Evolutionary conservation across 2,888 invertebrate species (phyloP).

Genomic region (Gisinianus flammeolus): DNA sequence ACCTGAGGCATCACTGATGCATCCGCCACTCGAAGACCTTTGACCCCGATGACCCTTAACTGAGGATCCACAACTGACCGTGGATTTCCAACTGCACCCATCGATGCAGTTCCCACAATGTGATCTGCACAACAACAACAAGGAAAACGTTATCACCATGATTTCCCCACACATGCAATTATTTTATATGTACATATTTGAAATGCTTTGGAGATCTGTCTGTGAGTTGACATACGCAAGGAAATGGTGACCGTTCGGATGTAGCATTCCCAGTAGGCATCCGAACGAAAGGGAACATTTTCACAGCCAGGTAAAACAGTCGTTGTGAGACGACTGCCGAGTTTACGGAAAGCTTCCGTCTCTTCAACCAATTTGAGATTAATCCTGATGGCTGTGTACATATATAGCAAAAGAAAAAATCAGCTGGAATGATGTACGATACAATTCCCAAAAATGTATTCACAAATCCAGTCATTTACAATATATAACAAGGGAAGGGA

Average conservation of each 20-base stretch:
- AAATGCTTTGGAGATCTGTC: too few relatives aligned
- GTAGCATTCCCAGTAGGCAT: slow-evolving; percentile 17
- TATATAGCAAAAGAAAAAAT: neutral
- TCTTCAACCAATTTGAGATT: slow-evolving; percentile 42
- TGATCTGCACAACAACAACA: too few relatives aligned
- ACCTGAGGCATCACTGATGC: neutral
- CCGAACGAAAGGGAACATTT: slow-evolving; percentile 40
- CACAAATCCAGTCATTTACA: too few relatives aligned
- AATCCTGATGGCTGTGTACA: neutral
- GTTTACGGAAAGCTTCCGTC: slow-evolving; percentile 47
- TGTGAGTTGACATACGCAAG: too few relatives aligned
- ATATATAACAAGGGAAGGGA: too few relatives aligned
- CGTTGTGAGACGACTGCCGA: slow-evolving; percentile 50
- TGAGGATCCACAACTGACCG: slow-evolving; percentile 25
- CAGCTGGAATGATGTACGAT: too few relatives aligned
- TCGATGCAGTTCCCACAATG: slow-evolving; percentile 30
- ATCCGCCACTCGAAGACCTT: slow-evolving; percentile 9
- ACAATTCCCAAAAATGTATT: too few relatives aligned
- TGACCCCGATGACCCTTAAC: slow-evolving; percentile 22
- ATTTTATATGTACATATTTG: too few relatives aligned
- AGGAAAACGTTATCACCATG: too few relatives aligned
- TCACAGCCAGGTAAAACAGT: slow-evolving; percentile 53
- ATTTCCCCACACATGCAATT: too few relatives aligned
- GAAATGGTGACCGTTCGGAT: neutral
- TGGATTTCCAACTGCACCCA: slow-evolving; percentile 19